phyloP scores from a whole-genome alignment of 2,797 vertebrate species.

The Perdix hodgsoniae region DNA sequence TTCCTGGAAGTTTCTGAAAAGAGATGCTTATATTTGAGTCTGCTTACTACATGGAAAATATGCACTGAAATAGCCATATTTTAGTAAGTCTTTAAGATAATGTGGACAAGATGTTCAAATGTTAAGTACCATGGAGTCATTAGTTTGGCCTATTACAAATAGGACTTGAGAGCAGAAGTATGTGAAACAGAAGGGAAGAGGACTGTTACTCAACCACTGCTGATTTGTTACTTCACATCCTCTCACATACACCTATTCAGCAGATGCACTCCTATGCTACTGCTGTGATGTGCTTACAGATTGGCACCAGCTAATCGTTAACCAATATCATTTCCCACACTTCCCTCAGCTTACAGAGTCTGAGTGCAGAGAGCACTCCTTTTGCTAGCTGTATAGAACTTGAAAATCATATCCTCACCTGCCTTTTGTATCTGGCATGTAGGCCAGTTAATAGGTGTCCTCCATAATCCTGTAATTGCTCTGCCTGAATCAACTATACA shows the following conservation, averaged over 20 bases:
- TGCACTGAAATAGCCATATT: background rate
- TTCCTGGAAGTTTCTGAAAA: background rate
- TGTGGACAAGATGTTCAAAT: background rate
- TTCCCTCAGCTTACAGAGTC: background rate
- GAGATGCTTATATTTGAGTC: background rate
- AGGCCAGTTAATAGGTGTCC: background rate
- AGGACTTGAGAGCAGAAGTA: background rate
- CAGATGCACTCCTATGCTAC: background rate
- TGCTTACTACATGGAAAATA: background rate
- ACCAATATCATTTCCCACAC: background rate
- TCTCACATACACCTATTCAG: background rate
- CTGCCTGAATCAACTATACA: background rate
- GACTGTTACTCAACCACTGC: background rate
- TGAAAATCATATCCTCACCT: background rate
- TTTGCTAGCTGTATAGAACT: background rate
- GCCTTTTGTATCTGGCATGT: background rate
- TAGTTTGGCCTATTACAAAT: background rate
- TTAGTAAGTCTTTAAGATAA: background rate
- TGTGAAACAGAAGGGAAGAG: background rate
- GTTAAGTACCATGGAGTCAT: background rate
- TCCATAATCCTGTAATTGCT: background rate
- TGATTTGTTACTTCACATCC: background rate
- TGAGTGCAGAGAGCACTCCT: background rate
- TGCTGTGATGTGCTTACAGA: background rate
- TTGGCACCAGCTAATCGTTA: background rate